Base-by-base conservation (phyloP, 2,113 vertebrate species). In the Microtus montanus region DNA sequence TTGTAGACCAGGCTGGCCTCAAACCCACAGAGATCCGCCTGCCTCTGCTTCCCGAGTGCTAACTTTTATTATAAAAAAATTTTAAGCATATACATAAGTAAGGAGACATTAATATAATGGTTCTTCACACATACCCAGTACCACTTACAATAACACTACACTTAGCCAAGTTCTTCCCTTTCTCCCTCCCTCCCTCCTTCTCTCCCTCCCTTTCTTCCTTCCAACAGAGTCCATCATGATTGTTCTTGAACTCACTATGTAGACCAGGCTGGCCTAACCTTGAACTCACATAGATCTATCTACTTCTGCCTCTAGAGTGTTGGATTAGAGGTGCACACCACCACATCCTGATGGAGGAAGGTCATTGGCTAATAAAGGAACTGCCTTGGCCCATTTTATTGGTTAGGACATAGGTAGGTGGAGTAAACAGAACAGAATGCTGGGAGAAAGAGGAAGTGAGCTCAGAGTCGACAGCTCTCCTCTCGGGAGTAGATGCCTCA, bases 51-150 rank as follows among this genome's bases (percentile, higher is more conserved):
- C 47, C 47, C 47, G 8, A 47, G 47, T 47, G 47, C 47, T 88
- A 77, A 77, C 74, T 30, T 93, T 90, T 64, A 66, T 87, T 94
- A 12, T 91, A 87, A 86, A 88, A 86, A 84, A 75, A 84, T 86
- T 68, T 87, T 28, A 92, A 87, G 35, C 64, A 77, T 70, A n/a
- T 14, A 30, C 58, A 70, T 38, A 94, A 89, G 41, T 87, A 70
- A 70, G 61, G 38, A 73, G 82, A 86, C 78, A 68, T 38, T 71
- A 28, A 19, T 83, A 19, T 61, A 91, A 66, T 94, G 19, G 41
- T 44, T 14, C 11, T 9, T 47, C 5, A 15, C 9, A 9, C 88
- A 26, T 73, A 35, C 12, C 26, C 10, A 38, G 49, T 4, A 58
- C n/a, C 3, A 66, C 20, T 82, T 92, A 77, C 70, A 84, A 4